Percentiles rank a stretch among this genome's conserved stretches.
Evolutionary conservation across 1,140 invertebrate genomes (phyloP).

Genomic region (Phthorimaea operculella): DNA sequence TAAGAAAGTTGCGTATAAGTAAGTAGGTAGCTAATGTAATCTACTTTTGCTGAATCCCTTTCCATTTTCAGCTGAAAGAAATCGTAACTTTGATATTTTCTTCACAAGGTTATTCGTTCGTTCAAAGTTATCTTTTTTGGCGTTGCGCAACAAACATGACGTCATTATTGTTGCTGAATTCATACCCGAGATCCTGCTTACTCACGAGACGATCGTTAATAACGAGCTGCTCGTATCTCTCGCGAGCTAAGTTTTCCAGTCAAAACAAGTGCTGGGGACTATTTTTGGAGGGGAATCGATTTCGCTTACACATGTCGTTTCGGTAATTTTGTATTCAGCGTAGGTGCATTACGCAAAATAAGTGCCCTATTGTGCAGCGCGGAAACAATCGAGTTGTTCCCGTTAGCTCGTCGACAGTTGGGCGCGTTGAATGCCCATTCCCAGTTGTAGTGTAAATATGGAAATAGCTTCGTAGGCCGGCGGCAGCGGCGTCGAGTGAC

Average conservation of each 20-base stretch:
- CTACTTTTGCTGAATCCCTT: neutral
- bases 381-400: too few relatives aligned
- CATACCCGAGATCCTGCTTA: neutral
- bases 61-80: neutral
- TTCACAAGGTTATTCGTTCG: neutral
- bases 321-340: too few relatives aligned
- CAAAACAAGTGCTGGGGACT: neutral
- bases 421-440: too few relatives aligned
- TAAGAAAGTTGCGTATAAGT: conserved; percentile 16
- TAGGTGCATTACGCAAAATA: too few relatives aligned
- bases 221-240: neutral
- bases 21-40: neutral
- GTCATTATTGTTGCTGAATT: neutral
- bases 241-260: neutral
- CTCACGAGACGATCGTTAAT: neutral
- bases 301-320: too few relatives aligned
- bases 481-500: too few relatives aligned
- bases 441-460: too few relatives aligned
- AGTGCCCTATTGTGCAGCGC: too few relatives aligned
- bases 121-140: neutral
- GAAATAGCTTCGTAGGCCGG: too few relatives aligned
- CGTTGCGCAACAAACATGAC: neutral
- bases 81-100: neutral
- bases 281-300: too few relatives aligned
- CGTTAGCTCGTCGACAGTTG: too few relatives aligned